phyloP scores from a whole-genome alignment of 2,797 vertebrate species.

The Mallotus villosus region DNA sequence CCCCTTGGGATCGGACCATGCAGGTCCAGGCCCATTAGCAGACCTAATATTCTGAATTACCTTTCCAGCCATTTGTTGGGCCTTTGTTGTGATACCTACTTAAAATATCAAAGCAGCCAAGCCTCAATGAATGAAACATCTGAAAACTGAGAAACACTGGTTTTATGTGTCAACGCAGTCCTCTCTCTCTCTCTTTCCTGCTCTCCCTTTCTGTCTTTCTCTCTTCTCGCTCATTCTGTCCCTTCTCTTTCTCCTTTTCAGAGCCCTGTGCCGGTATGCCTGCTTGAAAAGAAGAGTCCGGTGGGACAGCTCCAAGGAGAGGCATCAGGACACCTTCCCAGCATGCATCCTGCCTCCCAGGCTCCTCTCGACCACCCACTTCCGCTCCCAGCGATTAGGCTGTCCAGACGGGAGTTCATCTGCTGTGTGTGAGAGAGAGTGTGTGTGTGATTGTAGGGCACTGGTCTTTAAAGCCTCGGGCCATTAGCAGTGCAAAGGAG shows the following conservation, averaged over 20 bases:
- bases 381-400: constrained; percentile 48
- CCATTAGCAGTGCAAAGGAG: constrained; percentile 42
- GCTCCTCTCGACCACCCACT: constrained; percentile 46
- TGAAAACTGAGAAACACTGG: constrained; percentile 90
- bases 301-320: constrained; percentile 79
- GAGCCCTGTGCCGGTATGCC: constrained; percentile 70
- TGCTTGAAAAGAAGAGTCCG: constrained; percentile 74
- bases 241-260: constrained; percentile 34
- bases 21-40: constrained; percentile 68
- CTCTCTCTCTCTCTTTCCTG: constrained; percentile 14
- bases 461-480: constrained; percentile 37
- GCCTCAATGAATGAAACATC: constrained; percentile 88
- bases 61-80: constrained; percentile 77
- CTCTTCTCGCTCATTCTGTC: background rate
- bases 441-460: constrained; percentile 27
- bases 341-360: constrained; percentile 21
- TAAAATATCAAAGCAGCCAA: constrained; percentile 89
- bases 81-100: constrained; percentile 88
- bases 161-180: constrained; percentile 84
- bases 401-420: constrained; percentile 43
- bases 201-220: constrained; percentile 5
- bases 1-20: constrained; percentile 76
- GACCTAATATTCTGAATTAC: constrained; percentile 69
- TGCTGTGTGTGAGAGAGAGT: constrained; percentile 11
- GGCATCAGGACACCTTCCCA: constrained; percentile 66